These are phyloP conservation scores for Pseudorhiza aurosa DNA, from an alignment of 30 jellyfish, hydroid and myxozoan genomes.

Conservation along the genomic window DNA sequence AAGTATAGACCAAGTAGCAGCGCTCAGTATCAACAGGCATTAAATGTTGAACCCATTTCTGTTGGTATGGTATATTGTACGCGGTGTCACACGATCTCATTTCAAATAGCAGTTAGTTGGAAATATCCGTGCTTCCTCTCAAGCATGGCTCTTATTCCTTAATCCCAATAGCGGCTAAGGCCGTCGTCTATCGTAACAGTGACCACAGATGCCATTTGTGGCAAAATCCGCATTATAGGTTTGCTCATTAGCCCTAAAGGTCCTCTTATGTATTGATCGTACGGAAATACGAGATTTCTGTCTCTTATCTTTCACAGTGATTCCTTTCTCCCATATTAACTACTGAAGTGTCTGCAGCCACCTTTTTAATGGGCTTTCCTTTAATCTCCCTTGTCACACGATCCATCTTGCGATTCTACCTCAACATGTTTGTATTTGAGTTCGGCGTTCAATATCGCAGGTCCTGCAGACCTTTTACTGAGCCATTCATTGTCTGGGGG, in stretches of 20 bases:
- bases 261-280: neutral
- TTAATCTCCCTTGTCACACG: neutral
- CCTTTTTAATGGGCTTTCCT: neutral
- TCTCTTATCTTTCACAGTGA: neutral
- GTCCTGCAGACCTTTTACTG: too few relatives aligned
- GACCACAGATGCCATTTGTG: slow-evolving; percentile 15
- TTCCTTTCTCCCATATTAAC: neutral
- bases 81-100: too few relatives aligned
- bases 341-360: neutral
- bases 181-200: neutral
- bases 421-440: neutral
- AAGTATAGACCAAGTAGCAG: too few relatives aligned
- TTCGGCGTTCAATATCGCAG: too few relatives aligned
- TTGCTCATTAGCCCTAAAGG: slow-evolving; percentile 7
- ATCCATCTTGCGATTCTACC: neutral
- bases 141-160: too few relatives aligned
- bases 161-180: neutral
- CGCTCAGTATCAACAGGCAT: too few relatives aligned
- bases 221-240: neutral
- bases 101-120: too few relatives aligned
- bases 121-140: too few relatives aligned
- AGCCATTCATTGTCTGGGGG: too few relatives aligned
- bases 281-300: slow-evolving; percentile 31
- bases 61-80: too few relatives aligned
- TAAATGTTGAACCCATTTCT: too few relatives aligned